phyloP scores from a whole-genome alignment of 1,140 invertebrate species.

The Ostrea denselamellosa region DNA sequence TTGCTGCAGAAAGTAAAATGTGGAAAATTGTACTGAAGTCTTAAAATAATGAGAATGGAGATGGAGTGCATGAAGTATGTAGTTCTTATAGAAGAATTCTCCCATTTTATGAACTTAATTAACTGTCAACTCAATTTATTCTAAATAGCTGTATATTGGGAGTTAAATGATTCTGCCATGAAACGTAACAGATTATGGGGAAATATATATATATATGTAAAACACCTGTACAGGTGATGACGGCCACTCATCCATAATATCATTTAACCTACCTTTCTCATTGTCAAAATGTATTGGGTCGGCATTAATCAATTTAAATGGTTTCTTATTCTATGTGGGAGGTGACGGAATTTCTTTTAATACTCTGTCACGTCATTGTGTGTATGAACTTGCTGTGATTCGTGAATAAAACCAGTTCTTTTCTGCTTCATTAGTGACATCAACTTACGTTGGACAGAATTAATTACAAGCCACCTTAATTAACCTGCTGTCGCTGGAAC shows the following conservation, averaged over 20 bases:
- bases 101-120: too few species aligned
- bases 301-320: background rate
- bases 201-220: background rate
- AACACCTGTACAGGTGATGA: background rate
- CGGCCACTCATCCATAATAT: background rate
- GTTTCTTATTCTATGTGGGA: background rate
- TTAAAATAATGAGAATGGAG: too few species aligned
- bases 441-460: background rate
- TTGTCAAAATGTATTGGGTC: background rate
- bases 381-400: background rate
- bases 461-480: constrained; percentile 1
- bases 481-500: background rate
- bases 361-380: background rate
- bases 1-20: too few species aligned
- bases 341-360: background rate
- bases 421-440: background rate
- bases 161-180: background rate
- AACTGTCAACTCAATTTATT: too few species aligned
- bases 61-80: too few species aligned
- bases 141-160: too few species aligned
- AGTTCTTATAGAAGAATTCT: too few species aligned
- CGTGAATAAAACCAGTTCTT: background rate
- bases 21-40: too few species aligned
- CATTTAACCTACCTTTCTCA: background rate
- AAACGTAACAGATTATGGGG: too few species aligned